Conservation (phyloP, 2,797 vertebrate species). For the Notoglanidium macrostoma region DNA sequence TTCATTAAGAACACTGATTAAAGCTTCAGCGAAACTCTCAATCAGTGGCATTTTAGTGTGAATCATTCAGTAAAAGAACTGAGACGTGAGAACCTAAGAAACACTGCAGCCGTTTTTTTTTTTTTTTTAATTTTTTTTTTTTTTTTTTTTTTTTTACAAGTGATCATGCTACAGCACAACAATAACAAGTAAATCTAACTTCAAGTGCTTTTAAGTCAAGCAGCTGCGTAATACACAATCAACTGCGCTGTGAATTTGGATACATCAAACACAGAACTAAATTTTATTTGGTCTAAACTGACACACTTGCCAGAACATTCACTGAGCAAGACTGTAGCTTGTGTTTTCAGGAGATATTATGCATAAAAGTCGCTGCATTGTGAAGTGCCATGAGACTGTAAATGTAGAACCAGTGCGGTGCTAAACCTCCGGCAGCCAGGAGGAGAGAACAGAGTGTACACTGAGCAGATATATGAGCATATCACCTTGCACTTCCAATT, state of each 20-base stretch:
- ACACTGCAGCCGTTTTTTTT: neutral
- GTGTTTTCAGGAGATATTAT: conserved; percentile 18
- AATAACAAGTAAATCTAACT: conserved; percentile 17
- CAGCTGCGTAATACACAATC: conserved; percentile 15
- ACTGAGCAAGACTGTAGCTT: conserved; percentile 37
- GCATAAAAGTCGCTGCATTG: neutral
- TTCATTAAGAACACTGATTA: conserved; percentile 26
- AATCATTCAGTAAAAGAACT: neutral
- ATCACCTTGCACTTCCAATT: conserved; percentile 69
- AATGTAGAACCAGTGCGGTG: conserved; percentile 60
- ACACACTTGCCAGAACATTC: conserved; percentile 34
- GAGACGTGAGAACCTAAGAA: neutral
- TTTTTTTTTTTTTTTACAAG: neutral
- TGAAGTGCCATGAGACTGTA: conserved; percentile 32
- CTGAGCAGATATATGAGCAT: conserved; percentile 65
- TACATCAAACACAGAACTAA: neutral
- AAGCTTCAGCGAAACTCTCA: neutral
- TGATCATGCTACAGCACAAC: conserved; percentile 40
- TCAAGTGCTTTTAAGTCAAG: conserved; percentile 28
- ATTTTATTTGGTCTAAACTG: conserved; percentile 22
- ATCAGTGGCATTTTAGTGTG: neutral
- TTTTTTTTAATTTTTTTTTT: no score
- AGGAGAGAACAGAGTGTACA: conserved; percentile 68
- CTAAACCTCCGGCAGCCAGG: conserved; percentile 63
- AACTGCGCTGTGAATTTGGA: neutral